These are phyloP conservation scores for Hippocampus kuda DNA, from an alignment of 2,797 vertebrate species.

Conservation along the genomic window DNA sequence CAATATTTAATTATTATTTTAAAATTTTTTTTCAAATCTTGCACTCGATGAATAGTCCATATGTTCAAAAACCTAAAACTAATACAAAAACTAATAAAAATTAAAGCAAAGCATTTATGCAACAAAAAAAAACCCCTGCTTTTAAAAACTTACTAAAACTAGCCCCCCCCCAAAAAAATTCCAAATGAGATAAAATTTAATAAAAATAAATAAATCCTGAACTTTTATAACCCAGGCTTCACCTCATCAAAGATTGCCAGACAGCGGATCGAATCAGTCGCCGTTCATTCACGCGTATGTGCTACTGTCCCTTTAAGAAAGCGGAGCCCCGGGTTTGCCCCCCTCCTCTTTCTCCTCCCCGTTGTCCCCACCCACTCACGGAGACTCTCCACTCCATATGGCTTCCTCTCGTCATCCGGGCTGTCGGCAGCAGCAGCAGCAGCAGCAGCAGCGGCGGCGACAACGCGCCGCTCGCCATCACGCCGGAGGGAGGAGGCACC, in stretches of 20 bases:
- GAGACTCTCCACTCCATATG: slow-evolving; percentile 54
- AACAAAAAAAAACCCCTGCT: no score
- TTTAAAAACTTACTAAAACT: no score
- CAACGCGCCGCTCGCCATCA: slow-evolving; percentile 7
- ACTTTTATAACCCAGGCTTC: neutral
- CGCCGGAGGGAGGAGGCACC: slow-evolving; percentile 18
- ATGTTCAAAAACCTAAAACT: no score
- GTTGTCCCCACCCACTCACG: slow-evolving; percentile 25
- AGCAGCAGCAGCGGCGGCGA: neutral
- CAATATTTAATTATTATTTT: no score
- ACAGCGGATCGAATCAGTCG: neutral
- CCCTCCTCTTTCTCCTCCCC: neutral
- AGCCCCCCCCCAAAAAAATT: no score
- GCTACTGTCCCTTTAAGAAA: slow-evolving; percentile 70
- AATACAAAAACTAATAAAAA: no score
- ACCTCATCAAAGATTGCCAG: neutral
- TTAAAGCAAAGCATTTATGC: no score
- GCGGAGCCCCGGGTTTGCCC: slow-evolving; percentile 34
- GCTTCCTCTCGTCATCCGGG: slow-evolving; percentile 40
- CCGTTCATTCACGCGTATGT: slow-evolving; percentile 19
- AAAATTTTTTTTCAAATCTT: no score
- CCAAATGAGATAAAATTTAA: no score
- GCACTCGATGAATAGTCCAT: no score
- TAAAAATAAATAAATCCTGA: no score
- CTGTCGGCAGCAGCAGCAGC: neutral